Percentiles rank a stretch among this genome's conserved stretches.
phyloP scores from a whole-genome alignment of 2,113 vertebrate species.

The Sakesphorus luctuosus region DNA sequence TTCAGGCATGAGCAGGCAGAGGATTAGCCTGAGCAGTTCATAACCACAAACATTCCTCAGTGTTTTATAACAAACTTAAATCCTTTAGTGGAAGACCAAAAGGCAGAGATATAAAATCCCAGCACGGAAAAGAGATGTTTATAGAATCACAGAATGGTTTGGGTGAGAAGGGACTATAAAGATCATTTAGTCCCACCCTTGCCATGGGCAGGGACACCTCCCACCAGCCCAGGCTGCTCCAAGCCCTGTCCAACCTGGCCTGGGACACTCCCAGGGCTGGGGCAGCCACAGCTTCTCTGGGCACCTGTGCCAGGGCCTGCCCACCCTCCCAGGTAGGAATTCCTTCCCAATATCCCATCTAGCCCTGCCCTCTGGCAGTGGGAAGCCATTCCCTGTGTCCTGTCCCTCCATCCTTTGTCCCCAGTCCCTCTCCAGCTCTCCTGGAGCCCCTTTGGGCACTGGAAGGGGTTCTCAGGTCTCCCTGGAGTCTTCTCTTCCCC shows the following conservation, averaged over 20 bases:
- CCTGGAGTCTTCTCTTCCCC: not conserved
- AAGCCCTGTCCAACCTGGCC: not conserved
- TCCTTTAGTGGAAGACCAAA: not conserved
- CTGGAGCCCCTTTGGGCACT: not conserved
- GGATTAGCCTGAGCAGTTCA: not conserved
- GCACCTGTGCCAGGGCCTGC: not conserved
- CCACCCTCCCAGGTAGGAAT: rapidly evolving
- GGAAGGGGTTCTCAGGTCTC: not conserved
- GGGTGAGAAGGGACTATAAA: not conserved
- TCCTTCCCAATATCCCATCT: not conserved
- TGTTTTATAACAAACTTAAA: not conserved
- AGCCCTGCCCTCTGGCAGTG: not conserved
- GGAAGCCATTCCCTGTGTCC: not conserved
- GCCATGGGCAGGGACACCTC: not conserved
- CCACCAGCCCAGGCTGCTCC: not conserved
- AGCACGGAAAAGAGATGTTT: rapidly evolving
- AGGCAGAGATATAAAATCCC: not conserved
- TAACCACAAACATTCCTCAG: not conserved
- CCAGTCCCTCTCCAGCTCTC: not conserved
- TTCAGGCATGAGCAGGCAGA: rapidly evolving
- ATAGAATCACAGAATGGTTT: not conserved
- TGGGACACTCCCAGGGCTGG: not conserved
- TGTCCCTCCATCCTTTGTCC: not conserved
- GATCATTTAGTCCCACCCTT: rapidly evolving
- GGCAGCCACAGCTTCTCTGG: not conserved